phyloP scores from a whole-genome alignment of 2,113 vertebrate genomes.

The Gavialis gangeticus region DNA sequence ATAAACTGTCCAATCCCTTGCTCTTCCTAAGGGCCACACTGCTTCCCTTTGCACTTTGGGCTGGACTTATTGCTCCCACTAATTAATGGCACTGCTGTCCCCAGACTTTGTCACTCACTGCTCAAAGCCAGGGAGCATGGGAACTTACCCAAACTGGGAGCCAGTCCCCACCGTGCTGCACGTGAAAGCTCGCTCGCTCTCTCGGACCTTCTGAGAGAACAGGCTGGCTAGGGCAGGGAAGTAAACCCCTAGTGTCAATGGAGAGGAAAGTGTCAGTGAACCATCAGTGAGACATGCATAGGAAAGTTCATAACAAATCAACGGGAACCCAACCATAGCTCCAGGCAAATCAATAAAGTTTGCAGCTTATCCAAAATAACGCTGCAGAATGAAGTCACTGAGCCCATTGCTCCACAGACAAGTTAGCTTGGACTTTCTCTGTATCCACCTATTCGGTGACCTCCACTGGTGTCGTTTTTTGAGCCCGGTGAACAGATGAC shows the following conservation, averaged over 20 bases:
- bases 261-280: neutral
- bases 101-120: neutral
- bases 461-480: neutral
- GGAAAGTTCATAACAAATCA: neutral
- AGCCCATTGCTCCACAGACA: neutral
- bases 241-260: conserved; percentile 70
- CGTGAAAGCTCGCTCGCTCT: conserved; percentile 90
- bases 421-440: neutral
- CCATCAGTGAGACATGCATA: neutral
- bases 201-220: conserved; percentile 92
- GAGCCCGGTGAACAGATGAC: neutral
- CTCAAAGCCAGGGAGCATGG: neutral
- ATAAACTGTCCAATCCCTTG: neutral
- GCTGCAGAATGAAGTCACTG: neutral
- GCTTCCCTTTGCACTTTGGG: neutral
- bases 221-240: conserved; percentile 83
- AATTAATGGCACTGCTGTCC: conserved; percentile 1
- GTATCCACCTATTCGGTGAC: accelerated
- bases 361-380: neutral
- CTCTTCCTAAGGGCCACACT: neutral
- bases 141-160: conserved; percentile 93
- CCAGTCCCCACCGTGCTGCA: conserved; percentile 94
- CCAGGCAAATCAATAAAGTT: neutral
- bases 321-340: neutral
- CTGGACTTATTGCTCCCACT: conserved; percentile 57